Base-by-base conservation (phyloP, 2,113 vertebrate species). In the Psephotus haematonotus region DNA sequence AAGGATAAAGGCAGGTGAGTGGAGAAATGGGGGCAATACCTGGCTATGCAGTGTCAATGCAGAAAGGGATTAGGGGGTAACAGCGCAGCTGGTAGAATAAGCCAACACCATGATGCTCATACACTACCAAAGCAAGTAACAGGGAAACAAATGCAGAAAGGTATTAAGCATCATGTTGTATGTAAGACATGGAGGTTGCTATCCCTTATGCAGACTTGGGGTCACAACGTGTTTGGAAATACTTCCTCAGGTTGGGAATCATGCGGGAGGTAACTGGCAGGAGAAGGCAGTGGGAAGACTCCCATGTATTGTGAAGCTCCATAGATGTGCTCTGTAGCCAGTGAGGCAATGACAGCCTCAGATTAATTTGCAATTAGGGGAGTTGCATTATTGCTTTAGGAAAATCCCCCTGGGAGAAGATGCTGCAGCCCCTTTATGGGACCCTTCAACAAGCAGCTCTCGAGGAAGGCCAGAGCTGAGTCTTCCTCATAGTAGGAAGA, bases 311-410 rank as follows among this genome's bases (percentile, higher is more conserved):
- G 17, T 55, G 8, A 27, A 55, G 49, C 35, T 10, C 6, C 23
- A 2, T 59, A 23, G 24, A 4, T 3, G 17, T 4, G 19, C 39
- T 62, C 43, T 7, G 2, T 6, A 7, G 37, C 19, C 52, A 1
- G 44, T 0, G 10, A 44, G 43, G 50, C 15, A 2, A 4, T 2
- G 52, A n/a, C 1, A 13, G 33, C 16, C n/a, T 68, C 5, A 6
- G 46, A 20, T 81, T 63, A 16, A 28, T 75, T 33, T 53, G 69
- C 53, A 6, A 4, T 28, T 19, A 31, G 29, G 39, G 52, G 17
- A 31, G 29, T 5, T 18, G 7, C 10, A 0, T 55, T 19, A 10
- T 10, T 1, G 5, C 49, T 31, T 37, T 25, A 35, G 83, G 63
- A 33, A 50, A 43, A 37, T 15, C 53, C 46, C 47, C 22, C 43